phyloP scores from a whole-genome alignment of 2,888 invertebrate genomes.

The Plebejus anna region DNA sequence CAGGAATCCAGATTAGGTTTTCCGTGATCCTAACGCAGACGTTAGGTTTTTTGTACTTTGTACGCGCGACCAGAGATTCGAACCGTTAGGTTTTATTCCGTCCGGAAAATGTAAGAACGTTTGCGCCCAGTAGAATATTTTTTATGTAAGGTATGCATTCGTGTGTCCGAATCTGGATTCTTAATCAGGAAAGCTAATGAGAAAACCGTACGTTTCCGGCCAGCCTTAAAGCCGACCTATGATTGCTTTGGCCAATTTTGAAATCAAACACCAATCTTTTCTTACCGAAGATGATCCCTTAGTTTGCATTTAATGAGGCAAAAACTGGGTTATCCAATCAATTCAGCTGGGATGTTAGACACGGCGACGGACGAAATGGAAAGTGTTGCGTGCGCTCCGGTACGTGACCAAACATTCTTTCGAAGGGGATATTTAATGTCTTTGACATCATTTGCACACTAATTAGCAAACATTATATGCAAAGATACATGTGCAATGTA shows the following conservation, averaged over 20 bases:
- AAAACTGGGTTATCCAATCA: not conserved
- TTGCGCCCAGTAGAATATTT: too few relatives aligned
- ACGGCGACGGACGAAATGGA: slow-evolving; percentile 19
- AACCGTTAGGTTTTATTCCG: too few relatives aligned
- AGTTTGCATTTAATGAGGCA: slow-evolving; percentile 1
- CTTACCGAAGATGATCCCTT: not conserved
- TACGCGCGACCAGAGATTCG: too few relatives aligned
- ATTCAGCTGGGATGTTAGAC: slow-evolving; percentile 7
- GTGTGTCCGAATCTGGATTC: too few relatives aligned
- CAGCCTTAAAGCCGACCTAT: not conserved
- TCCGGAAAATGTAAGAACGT: too few relatives aligned
- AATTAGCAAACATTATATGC: slow-evolving; percentile 12
- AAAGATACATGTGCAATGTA: not conserved
- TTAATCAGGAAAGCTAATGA: too few relatives aligned
- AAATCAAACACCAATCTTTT: not conserved
- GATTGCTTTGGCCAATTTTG: not conserved
- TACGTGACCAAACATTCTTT: slow-evolving; percentile 26
- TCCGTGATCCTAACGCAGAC: too few relatives aligned
- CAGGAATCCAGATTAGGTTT: too few relatives aligned
- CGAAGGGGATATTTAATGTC: slow-evolving; percentile 6
- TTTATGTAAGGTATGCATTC: too few relatives aligned
- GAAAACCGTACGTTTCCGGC: too few relatives aligned
- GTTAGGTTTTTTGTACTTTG: too few relatives aligned
- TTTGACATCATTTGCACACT: slow-evolving; percentile 23
- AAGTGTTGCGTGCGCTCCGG: slow-evolving; percentile 27